phyloP scores from a whole-genome alignment of 64 coral and sea anemone species.

The Acropora tenuis region DNA sequence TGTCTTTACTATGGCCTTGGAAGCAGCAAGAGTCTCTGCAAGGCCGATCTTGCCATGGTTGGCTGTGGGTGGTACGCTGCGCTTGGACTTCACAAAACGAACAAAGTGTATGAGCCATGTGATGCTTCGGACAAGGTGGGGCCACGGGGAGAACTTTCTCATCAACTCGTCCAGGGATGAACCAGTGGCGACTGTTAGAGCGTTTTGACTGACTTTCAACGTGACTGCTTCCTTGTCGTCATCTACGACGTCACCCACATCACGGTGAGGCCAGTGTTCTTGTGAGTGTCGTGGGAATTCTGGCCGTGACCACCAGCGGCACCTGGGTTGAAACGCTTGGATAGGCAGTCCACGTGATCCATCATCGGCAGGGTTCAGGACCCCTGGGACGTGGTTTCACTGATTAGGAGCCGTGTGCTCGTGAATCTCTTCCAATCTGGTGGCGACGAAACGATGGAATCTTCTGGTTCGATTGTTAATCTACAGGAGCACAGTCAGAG shows the following conservation, averaged over 20 bases:
- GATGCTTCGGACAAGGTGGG: neutral
- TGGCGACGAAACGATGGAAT: conserved; percentile 51
- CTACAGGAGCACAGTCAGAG: conserved; percentile 27
- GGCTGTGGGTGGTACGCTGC: neutral
- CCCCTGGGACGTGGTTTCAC: neutral
- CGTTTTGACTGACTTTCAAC: neutral
- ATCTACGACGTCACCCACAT: conserved; percentile 13
- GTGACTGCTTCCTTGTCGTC: conserved; percentile 43
- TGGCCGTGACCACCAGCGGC: conserved; percentile 52
- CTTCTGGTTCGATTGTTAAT: conserved; percentile 53
- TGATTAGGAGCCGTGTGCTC: conserved; percentile 15
- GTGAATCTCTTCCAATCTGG: conserved; percentile 37
- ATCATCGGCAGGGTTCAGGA: conserved; percentile 29
- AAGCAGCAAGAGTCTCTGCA: neutral
- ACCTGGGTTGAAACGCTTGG: conserved; percentile 4
- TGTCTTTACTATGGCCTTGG: neutral
- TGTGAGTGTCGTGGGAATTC: conserved; percentile 15
- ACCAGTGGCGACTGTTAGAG: neutral
- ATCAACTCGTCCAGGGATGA: neutral
- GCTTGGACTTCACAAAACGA: neutral
- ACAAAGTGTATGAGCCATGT: conserved; percentile 27
- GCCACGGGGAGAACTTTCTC: conserved; percentile 9
- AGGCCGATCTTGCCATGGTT: neutral
- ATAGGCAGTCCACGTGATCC: conserved; percentile 34
- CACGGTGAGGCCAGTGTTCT: conserved; percentile 17